A percentile compares a stretch with the other conserved stretches of the same genome.
Conservation (phyloP, 2,888 invertebrate species). For the Trimorus sp. region DNA sequence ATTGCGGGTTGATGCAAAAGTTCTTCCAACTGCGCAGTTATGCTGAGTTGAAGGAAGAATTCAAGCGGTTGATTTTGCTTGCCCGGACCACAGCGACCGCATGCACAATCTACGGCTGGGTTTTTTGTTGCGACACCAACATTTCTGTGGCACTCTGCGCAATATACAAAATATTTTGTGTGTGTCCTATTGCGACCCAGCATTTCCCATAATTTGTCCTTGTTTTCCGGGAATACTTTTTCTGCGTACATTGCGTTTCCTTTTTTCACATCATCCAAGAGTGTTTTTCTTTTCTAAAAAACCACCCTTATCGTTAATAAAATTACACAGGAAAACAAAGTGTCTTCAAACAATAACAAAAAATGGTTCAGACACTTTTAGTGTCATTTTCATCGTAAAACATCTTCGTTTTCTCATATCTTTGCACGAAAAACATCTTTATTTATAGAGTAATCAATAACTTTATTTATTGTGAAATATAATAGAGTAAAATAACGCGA, state of each 20-base stretch:
- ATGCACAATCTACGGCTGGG: background rate
- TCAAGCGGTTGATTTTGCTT: background rate
- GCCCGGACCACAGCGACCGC: background rate
- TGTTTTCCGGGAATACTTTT: constrained; percentile 1
- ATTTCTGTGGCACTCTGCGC: background rate
- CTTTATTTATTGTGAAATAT: too few relatives aligned
- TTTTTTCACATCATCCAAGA: background rate
- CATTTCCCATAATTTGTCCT: background rate
- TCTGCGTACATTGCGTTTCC: background rate
- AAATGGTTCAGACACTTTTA: too few relatives aligned
- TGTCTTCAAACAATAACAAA: too few relatives aligned
- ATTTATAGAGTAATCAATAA: too few relatives aligned
- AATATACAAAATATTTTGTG: constrained; percentile 9
- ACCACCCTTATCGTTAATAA: too few relatives aligned
- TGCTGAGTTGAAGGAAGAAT: constrained; percentile 2
- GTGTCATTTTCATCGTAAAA: too few relatives aligned
- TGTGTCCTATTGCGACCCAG: background rate
- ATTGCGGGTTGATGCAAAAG: too few relatives aligned
- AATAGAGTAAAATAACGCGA: too few relatives aligned
- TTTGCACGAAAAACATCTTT: too few relatives aligned
- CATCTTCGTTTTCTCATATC: too few relatives aligned
- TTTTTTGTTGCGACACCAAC: background rate
- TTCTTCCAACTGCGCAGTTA: background rate
- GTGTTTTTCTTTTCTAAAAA: too few relatives aligned
- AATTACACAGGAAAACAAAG: too few relatives aligned